Conservation (phyloP, 1,140 invertebrate genomes). For the Vanessa atalanta region DNA sequence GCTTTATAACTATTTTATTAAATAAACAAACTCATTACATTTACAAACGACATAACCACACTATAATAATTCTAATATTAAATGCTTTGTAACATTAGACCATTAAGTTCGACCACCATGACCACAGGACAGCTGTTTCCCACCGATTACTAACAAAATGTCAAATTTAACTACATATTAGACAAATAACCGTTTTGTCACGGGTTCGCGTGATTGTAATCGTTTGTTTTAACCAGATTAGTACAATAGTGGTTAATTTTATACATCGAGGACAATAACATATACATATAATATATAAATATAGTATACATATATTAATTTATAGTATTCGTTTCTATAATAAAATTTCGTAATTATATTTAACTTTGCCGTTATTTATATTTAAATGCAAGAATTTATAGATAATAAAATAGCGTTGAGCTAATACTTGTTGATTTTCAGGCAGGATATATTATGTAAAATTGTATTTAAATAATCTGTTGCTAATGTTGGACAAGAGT, state of each 20-base stretch:
- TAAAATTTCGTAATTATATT: no score
- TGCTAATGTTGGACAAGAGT: no score
- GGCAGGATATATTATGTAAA: no score
- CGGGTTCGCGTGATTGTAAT: constrained; percentile 14
- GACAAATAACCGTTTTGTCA: constrained; percentile 27
- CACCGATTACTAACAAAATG: constrained; percentile 30
- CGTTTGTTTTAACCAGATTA: constrained; percentile 13
- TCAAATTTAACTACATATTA: constrained; percentile 35
- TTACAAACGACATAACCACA: constrained; percentile 10
- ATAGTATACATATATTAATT: not conserved
- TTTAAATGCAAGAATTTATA: no score
- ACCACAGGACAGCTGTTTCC: constrained; percentile 36
- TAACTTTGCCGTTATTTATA: no score
- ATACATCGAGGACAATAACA: not conserved
- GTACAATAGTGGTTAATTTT: constrained; percentile 11
- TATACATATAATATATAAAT: not conserved
- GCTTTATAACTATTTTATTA: no score
- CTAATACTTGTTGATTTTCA: no score
- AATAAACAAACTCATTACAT: no score
- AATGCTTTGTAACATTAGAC: constrained; percentile 23
- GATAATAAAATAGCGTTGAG: no score
- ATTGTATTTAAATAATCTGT: no score
- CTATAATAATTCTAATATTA: constrained; percentile 19
- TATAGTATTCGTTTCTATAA: not conserved
- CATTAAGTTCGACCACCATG: constrained; percentile 31